Percentiles rank a stretch among this genome's conserved stretches.
These are phyloP conservation scores for Brienomyrus brachyistius DNA, from an alignment of 2,113 vertebrate species.

Conservation along the genomic window DNA sequence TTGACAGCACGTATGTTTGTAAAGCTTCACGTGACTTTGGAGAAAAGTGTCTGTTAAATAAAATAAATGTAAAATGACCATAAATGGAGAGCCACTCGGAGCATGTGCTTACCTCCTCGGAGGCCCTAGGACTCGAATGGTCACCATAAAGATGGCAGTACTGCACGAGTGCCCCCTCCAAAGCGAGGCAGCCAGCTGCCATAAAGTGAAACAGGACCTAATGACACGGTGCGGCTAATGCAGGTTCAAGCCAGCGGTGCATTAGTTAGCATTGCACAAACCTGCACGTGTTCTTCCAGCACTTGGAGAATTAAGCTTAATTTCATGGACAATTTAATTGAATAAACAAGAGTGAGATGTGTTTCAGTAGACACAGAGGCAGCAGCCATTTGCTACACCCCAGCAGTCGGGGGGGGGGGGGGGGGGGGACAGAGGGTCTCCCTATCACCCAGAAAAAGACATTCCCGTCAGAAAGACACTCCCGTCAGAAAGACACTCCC, in stretches of 20 bases:
- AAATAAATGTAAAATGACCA: background rate
- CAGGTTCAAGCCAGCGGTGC: background rate
- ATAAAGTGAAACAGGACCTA: background rate
- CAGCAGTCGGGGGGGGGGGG: background rate
- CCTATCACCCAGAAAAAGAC: background rate
- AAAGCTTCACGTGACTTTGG: background rate
- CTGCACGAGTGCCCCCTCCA: background rate
- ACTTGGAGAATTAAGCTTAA: background rate
- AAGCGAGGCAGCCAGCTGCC: background rate
- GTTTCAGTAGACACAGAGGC: background rate
- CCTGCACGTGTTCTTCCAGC: background rate
- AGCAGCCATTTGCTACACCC: background rate
- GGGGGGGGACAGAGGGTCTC: background rate
- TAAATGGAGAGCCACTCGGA: background rate
- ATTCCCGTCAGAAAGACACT: too few relatives aligned
- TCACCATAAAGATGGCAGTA: background rate
- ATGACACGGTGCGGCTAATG: background rate
- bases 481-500: too few relatives aligned
- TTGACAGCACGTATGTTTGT: background rate
- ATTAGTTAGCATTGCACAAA: background rate
- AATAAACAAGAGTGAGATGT: background rate
- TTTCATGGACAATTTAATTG: constrained; percentile 13
- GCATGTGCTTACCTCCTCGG: background rate
- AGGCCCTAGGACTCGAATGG: background rate
- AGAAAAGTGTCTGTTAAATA: background rate